A percentile compares a stretch with the other conserved stretches of the same genome.
Conservation (phyloP, 2,888 invertebrate genomes). For the Argyresthia albistria region DNA sequence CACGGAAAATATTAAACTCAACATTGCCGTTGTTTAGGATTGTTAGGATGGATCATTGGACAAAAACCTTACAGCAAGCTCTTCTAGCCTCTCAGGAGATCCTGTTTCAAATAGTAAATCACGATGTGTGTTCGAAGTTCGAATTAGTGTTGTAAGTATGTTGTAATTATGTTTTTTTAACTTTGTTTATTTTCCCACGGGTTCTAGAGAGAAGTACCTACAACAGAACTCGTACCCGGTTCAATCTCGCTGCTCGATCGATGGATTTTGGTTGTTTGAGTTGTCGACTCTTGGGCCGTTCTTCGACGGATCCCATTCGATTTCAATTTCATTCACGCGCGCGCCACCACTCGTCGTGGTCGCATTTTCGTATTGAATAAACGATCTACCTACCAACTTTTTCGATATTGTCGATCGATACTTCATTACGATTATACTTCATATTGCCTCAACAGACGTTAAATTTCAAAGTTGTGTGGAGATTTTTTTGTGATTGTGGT, state of each 20-base stretch:
- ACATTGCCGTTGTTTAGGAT: no score
- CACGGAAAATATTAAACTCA: no score
- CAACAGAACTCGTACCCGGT: slow-evolving; percentile 1
- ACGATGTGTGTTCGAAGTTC: no score
- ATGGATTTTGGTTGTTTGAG: slow-evolving; percentile 11
- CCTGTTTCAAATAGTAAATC: no score
- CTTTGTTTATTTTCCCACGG: background rate
- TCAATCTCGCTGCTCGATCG: slow-evolving; percentile 17
- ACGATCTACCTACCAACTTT: slow-evolving; percentile 22
- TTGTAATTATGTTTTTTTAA: no score
- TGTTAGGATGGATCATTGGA: no score
- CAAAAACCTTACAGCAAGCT: no score
- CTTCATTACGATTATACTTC: background rate
- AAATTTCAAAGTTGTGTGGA: background rate
- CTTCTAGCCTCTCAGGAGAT: no score
- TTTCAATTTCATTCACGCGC: slow-evolving; percentile 49
- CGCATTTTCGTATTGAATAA: slow-evolving; percentile 19
- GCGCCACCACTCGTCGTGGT: slow-evolving; percentile 42
- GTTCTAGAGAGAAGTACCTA: background rate
- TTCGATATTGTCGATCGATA: slow-evolving; percentile 10
- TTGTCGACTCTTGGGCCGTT: no score
- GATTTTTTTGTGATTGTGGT: background rate
- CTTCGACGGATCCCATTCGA: background rate
- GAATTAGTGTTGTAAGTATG: no score
- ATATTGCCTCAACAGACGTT: no score